These are phyloP conservation scores for Maccullochella peelii DNA, from an alignment of 2,113 vertebrate species.

Conservation along the genomic window DNA sequence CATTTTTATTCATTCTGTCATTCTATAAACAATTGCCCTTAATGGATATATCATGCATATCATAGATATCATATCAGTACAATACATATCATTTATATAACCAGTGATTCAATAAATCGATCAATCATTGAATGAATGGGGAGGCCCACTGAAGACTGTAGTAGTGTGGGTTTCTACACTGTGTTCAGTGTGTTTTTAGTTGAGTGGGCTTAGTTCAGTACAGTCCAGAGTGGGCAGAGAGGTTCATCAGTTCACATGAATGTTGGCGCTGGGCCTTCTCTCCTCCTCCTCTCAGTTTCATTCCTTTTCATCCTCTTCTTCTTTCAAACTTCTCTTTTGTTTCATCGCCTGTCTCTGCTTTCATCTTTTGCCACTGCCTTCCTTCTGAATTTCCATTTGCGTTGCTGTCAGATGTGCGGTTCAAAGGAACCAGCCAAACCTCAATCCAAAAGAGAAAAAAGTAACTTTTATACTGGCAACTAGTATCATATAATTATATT, in stretches of 20 bases:
- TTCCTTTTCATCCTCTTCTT: conserved; percentile 70
- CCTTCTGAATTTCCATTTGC: conserved; percentile 11
- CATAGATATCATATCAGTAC: neutral
- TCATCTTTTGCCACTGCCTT: conserved; percentile 46
- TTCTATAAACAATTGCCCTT: neutral
- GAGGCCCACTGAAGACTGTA: conserved; percentile 15
- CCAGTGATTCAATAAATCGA: neutral
- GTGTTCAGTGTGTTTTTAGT: conserved; percentile 53
- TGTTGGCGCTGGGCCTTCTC: conserved; percentile 57
- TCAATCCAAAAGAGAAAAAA: neutral
- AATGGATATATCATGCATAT: neutral
- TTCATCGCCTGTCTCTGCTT: conserved; percentile 30
- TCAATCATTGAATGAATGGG: neutral
- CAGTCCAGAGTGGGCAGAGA: conserved; percentile 67
- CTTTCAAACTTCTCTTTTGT: conserved; percentile 56
- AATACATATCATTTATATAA: neutral
- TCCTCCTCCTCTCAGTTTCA: conserved; percentile 68
- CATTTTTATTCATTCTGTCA: too few relatives aligned
- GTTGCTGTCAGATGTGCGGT: neutral
- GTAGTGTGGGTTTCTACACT: conserved; percentile 56
- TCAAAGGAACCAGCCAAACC: neutral
- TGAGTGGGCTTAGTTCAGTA: conserved; percentile 53
- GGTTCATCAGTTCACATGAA: conserved; percentile 75
- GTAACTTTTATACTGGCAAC: neutral
- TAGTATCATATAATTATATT: neutral